phyloP scores from a whole-genome alignment of 2,113 vertebrate species.

The Syrmaticus mikado region DNA sequence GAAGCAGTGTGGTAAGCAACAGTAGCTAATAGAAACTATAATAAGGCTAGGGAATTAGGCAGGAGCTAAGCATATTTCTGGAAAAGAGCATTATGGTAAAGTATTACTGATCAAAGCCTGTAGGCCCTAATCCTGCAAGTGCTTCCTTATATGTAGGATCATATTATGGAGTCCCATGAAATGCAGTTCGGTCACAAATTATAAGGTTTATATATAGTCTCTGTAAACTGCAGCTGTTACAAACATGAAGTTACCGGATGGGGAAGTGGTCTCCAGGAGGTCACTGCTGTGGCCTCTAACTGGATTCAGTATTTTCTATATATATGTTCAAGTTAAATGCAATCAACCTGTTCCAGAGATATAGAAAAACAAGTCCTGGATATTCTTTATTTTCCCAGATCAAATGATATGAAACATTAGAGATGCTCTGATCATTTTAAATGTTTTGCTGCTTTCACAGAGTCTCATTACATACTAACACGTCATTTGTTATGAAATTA shows the following conservation, averaged over 20 bases:
- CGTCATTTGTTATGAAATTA: not conserved
- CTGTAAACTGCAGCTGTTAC: not conserved
- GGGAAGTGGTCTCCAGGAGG: not conserved
- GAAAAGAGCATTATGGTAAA: constrained; percentile 16
- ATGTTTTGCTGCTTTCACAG: constrained; percentile 12
- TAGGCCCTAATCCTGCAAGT: not conserved
- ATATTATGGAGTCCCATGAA: not conserved
- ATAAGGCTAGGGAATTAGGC: not conserved
- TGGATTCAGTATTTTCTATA: not conserved
- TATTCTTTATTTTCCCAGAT: not conserved
- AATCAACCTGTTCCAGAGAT: not conserved
- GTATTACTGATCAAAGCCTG: constrained; percentile 17
- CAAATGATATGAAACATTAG: not conserved
- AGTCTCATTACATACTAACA: not conserved
- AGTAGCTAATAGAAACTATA: not conserved
- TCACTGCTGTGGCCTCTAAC: not conserved
- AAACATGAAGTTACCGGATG: not conserved
- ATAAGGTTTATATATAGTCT: not conserved
- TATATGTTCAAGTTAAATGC: not conserved
- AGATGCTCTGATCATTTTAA: not conserved
- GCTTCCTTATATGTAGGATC: not conserved
- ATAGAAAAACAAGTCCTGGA: not conserved
- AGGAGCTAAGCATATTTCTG: constrained; percentile 16
- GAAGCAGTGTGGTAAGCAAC: constrained; percentile 4
- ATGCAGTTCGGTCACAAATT: not conserved